phyloP scores from a whole-genome alignment of 1,140 invertebrate species.

The Drosophila repleta region DNA sequence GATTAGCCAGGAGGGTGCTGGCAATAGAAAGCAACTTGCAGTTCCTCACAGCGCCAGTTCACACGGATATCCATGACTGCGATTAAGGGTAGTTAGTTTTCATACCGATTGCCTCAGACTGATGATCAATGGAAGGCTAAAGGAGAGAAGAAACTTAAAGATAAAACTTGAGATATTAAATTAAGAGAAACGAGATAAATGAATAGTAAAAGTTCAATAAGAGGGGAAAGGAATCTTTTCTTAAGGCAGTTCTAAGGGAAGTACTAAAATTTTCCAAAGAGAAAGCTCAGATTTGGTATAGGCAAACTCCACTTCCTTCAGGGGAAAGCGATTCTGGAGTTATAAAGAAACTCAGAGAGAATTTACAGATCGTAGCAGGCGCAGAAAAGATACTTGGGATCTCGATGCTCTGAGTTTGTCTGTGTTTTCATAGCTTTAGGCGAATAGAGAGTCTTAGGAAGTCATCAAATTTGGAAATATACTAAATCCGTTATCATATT shows the following conservation, averaged over 20 bases:
- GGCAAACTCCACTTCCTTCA: no score
- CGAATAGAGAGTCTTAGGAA: not conserved
- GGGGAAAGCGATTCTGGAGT: no score
- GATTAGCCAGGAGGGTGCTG: constrained; percentile 55
- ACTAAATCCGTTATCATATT: not conserved
- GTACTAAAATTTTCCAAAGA: no score
- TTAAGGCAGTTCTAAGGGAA: no score
- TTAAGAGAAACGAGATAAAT: no score
- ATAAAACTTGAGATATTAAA: not conserved
- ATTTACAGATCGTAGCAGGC: not conserved
- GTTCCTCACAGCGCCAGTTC: constrained; percentile 3
- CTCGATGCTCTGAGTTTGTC: no score
- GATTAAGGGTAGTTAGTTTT: constrained; percentile 4
- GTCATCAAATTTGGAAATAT: not conserved
- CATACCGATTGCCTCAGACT: not conserved
- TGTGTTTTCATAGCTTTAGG: not conserved
- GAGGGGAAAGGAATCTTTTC: no score
- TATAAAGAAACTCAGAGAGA: no score
- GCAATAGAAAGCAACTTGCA: constrained; percentile 13
- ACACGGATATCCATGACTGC: constrained; percentile 1
- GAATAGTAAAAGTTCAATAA: no score
- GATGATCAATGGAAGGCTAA: not conserved
- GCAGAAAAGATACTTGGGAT: not conserved
- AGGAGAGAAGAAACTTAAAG: no score
- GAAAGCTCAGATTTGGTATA: no score